Percentiles rank a stretch among this genome's conserved stretches.
Conservation (phyloP, 2,797 vertebrate genomes). For the Champsocephalus gunnari region DNA sequence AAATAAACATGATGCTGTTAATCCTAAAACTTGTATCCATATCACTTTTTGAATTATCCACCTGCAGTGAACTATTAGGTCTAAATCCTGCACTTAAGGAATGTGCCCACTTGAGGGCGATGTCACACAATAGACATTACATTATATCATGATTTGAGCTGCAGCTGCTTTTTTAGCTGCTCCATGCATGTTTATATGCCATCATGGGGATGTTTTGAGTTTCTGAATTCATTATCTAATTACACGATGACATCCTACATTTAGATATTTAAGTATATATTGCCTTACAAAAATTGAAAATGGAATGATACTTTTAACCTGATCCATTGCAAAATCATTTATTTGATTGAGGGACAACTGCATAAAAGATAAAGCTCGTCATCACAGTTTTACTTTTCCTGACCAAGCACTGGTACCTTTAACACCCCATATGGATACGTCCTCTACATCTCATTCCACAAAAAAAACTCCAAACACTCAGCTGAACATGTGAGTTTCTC, state of each 20-base stretch:
- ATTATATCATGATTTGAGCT: not conserved
- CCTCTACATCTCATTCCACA: constrained; percentile 3
- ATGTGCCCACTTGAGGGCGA: constrained; percentile 53
- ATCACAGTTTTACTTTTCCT: not conserved
- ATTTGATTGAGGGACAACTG: not conserved
- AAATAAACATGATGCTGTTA: too few relatives aligned
- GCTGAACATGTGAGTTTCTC: not conserved
- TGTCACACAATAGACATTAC: constrained; percentile 8
- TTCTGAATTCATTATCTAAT: not conserved
- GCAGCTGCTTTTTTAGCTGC: not conserved
- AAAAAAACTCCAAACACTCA: too few relatives aligned
- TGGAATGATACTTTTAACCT: not conserved
- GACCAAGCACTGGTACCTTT: rapidly evolving
- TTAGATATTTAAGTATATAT: not conserved
- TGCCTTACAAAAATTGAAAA: not conserved
- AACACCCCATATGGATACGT: constrained; percentile 18
- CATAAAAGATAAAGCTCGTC: not conserved
- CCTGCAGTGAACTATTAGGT: too few relatives aligned
- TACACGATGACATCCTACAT: not conserved
- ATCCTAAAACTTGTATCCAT: too few relatives aligned
- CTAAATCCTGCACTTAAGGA: constrained; percentile 4
- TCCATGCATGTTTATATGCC: not conserved
- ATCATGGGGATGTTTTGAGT: not conserved
- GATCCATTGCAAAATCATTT: not conserved
- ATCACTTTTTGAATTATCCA: too few relatives aligned